phyloP scores from a whole-genome alignment of 2,888 invertebrate genomes.

The Epicampocera succincta region DNA sequence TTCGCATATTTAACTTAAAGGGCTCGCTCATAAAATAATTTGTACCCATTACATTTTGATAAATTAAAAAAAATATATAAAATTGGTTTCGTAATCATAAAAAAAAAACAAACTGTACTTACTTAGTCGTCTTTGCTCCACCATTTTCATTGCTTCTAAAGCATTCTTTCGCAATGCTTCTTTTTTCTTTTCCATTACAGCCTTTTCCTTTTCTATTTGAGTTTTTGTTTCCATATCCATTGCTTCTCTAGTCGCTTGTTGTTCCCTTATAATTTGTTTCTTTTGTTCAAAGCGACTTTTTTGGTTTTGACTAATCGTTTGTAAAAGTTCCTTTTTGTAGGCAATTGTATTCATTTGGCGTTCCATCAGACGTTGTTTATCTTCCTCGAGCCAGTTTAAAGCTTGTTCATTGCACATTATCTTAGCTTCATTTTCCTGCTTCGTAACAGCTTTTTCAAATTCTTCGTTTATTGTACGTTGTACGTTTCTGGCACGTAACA shows the following conservation, averaged over 20 bases:
- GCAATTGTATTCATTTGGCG: slow-evolving; percentile 73
- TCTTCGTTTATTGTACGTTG: slow-evolving; percentile 77
- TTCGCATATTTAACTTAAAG: too few species aligned
- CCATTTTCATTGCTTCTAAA: slow-evolving; percentile 77
- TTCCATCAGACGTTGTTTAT: slow-evolving; percentile 77
- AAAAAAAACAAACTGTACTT: slow-evolving; percentile 56
- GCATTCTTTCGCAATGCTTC: slow-evolving; percentile 75
- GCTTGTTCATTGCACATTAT: slow-evolving; percentile 78
- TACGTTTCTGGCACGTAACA: slow-evolving; percentile 77
- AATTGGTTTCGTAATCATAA: neutral
- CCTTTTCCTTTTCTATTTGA: slow-evolving; percentile 79
- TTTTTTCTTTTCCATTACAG: slow-evolving; percentile 73
- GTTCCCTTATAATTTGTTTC: slow-evolving; percentile 71
- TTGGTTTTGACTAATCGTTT: slow-evolving; percentile 76
- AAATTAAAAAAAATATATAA: too few species aligned
- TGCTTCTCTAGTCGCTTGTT: slow-evolving; percentile 72
- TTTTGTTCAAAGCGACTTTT: slow-evolving; percentile 71
- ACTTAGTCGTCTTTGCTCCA: slow-evolving; percentile 75
- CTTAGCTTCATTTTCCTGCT: slow-evolving; percentile 76
- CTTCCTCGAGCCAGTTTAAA: slow-evolving; percentile 78
- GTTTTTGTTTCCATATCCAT: slow-evolving; percentile 77
- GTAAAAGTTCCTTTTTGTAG: slow-evolving; percentile 76
- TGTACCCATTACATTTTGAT: too few species aligned
- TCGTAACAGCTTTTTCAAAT: slow-evolving; percentile 73
- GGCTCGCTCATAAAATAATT: too few species aligned